phyloP scores from a whole-genome alignment of 2,113 vertebrate genomes.

The Indri indri region DNA sequence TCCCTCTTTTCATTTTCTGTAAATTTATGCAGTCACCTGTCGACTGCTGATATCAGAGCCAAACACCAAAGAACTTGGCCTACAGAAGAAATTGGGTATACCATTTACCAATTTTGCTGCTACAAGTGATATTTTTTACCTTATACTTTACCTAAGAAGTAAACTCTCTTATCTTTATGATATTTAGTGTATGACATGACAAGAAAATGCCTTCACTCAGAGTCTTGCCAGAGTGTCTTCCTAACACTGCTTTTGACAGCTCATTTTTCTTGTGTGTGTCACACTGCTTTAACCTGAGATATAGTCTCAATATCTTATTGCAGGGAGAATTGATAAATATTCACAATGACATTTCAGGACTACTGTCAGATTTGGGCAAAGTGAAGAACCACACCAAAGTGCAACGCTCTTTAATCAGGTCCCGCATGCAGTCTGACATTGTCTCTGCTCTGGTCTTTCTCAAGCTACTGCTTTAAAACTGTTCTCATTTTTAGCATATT shows the following conservation, averaged over 20 bases:
- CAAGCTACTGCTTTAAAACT: not conserved
- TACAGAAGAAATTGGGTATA: not conserved
- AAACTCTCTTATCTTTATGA: constrained; percentile 16
- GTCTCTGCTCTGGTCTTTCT: not conserved
- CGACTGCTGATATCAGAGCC: not conserved
- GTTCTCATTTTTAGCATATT: not conserved
- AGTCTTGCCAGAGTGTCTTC: not conserved
- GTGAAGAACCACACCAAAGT: not conserved
- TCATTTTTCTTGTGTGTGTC: not conserved
- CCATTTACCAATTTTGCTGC: not conserved
- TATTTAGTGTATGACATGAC: not conserved
- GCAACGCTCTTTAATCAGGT: not conserved
- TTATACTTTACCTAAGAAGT: not conserved
- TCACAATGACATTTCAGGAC: not conserved
- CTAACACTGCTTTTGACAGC: not conserved
- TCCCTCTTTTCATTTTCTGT: not conserved
- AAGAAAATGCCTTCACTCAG: not conserved
- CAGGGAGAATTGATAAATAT: not conserved
- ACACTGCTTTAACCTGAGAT: not conserved
- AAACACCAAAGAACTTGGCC: not conserved
- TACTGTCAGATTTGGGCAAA: not conserved
- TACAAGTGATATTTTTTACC: not conserved
- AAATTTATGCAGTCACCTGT: not conserved
- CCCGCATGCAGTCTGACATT: not conserved
- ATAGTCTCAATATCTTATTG: not conserved